Conservation (phyloP, 2,797 vertebrate genomes). For the Rhynchonycteris naso region DNA sequence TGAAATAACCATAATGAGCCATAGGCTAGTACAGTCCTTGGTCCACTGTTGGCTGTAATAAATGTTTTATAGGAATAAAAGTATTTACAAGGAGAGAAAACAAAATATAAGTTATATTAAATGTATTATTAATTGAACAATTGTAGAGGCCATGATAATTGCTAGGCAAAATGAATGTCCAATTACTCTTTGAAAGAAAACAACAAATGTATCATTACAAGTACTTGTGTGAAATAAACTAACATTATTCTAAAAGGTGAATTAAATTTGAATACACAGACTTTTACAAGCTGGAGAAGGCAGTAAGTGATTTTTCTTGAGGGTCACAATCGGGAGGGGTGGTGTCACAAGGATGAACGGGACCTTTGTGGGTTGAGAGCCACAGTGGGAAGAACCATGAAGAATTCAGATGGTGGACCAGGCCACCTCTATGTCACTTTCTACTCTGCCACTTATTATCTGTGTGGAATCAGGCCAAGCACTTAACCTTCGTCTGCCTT, state of each 20-base stretch:
- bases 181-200: constrained; percentile 6
- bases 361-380: neutral
- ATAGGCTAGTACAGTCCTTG: constrained; percentile 58
- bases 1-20: constrained; percentile 49
- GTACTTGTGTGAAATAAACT: neutral
- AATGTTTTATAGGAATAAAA: constrained; percentile 58
- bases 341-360: neutral
- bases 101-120: constrained; percentile 23
- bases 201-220: neutral
- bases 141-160: constrained; percentile 10
- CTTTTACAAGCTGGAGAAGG: neutral
- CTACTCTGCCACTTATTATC: neutral
- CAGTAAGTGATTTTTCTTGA: neutral
- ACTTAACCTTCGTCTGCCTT: neutral
- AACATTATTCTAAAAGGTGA: neutral
- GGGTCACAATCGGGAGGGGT: neutral
- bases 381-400: rapidly evolving
- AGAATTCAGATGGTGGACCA: neutral
- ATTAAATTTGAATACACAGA: constrained; percentile 9
- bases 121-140: constrained; percentile 40
- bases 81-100: neutral
- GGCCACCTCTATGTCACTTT: neutral
- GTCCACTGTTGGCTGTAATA: neutral
- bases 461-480: neutral
- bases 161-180: neutral